These are phyloP conservation scores for Drosophila miranda DNA, from an alignment of 1,140 invertebrate genomes.

Conservation along the genomic window DNA sequence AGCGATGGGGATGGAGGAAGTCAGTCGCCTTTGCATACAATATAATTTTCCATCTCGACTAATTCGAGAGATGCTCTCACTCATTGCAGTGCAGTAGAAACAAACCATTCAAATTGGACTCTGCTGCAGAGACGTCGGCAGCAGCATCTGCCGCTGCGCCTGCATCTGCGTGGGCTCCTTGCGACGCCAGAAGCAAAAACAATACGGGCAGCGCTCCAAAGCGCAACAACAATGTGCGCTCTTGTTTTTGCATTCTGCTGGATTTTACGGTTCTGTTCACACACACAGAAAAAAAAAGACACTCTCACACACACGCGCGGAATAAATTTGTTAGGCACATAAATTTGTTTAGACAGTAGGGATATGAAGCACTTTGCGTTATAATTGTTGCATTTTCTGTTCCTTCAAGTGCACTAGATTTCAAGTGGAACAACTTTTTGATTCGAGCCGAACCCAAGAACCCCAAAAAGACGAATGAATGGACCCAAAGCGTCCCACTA, in stretches of 20 bases:
- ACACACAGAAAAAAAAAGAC: slow-evolving; percentile 3
- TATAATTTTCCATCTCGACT: slow-evolving; percentile 46
- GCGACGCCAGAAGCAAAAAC: slow-evolving; percentile 47
- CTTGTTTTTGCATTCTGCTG: slow-evolving; percentile 41
- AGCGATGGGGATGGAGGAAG: slow-evolving; percentile 2
- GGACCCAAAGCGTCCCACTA: too few relatives aligned
- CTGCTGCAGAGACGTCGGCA: slow-evolving; percentile 22
- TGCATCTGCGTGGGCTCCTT: slow-evolving; percentile 45
- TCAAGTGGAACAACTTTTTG: too few relatives aligned
- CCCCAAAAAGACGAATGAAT: too few relatives aligned
- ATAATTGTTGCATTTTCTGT: slow-evolving; percentile 31
- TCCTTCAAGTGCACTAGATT: neutral
- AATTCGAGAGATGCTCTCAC: slow-evolving; percentile 65
- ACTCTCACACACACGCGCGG: neutral
- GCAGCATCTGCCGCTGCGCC: slow-evolving; percentile 20
- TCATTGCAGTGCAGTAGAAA: slow-evolving; percentile 9
- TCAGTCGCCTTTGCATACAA: slow-evolving; percentile 26
- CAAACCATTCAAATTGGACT: slow-evolving; percentile 63
- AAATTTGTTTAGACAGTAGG: too few relatives aligned
- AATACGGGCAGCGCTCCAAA: slow-evolving; percentile 29
- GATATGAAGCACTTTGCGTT: slow-evolving; percentile 1
- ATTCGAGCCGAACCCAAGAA: too few relatives aligned
- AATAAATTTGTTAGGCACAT: slow-evolving; percentile 1
- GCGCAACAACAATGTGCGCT: slow-evolving; percentile 40
- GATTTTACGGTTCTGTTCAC: neutral